Conservation (phyloP, 2,797 vertebrate species). For the Peromyscus aztecus region DNA sequence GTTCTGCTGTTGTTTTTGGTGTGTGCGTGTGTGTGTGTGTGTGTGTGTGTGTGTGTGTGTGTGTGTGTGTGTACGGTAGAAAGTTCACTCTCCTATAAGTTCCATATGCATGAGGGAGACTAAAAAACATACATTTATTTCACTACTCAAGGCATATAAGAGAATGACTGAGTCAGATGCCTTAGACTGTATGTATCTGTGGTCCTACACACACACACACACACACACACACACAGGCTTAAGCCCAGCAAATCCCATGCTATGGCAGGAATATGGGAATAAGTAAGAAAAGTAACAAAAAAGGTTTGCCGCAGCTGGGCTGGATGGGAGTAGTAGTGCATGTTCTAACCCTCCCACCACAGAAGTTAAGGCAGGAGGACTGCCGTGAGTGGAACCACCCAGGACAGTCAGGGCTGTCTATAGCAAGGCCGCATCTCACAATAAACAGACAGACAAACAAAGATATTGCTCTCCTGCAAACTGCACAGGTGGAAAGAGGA, state of each 20-base stretch:
- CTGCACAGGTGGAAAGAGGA: neutral
- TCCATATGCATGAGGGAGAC: neutral
- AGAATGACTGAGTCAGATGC: neutral
- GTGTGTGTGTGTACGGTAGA: neutral
- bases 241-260: neutral
- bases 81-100: neutral
- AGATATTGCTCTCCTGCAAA: neutral
- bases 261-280: neutral
- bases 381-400: neutral
- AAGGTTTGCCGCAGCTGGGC: neutral
- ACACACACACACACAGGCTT: neutral
- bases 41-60: neutral
- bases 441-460: neutral
- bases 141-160: neutral
- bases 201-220: neutral
- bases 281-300: neutral
- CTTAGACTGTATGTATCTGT: neutral
- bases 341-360: neutral
- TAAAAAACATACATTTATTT: slow-evolving; percentile 28
- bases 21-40: neutral
- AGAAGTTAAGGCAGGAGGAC: neutral
- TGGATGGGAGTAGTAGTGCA: neutral
- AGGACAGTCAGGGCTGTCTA: neutral
- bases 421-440: neutral
- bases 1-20: neutral